These are phyloP conservation scores for Perithous albicinctus DNA, from an alignment of 2,888 invertebrate genomes.

Conservation along the genomic window DNA sequence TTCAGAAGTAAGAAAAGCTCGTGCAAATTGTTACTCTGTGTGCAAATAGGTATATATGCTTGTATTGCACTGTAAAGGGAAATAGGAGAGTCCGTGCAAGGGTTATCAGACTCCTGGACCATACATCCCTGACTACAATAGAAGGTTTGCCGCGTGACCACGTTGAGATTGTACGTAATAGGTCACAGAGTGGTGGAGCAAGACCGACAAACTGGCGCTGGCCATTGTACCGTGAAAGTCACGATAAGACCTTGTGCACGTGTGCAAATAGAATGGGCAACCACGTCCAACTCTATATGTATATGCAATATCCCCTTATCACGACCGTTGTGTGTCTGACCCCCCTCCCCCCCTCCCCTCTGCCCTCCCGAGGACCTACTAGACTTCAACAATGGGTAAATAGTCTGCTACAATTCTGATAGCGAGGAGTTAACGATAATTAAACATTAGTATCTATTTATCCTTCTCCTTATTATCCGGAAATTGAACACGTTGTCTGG, in stretches of 20 bases:
- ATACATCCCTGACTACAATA: conserved; percentile 67
- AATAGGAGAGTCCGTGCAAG: conserved; percentile 26
- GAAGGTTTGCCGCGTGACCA: conserved; percentile 44
- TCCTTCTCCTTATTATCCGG: background rate
- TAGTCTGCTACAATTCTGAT: conserved; percentile 46
- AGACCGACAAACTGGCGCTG: conserved; percentile 53
- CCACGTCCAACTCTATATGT: conserved; percentile 38
- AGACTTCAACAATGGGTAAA: conserved; percentile 33
- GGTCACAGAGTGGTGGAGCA: conserved; percentile 32
- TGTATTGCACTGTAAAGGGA: conserved; percentile 30
- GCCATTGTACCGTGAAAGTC: conserved; percentile 67
- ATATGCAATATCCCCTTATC: conserved; percentile 9
- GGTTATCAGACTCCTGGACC: conserved; percentile 52
- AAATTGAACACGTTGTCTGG: too few species aligned
- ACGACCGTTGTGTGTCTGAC: conserved; percentile 24
- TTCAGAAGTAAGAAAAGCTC: background rate
- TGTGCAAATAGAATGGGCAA: conserved; percentile 60
- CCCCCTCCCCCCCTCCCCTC: too few species aligned
- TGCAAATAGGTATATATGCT: background rate
- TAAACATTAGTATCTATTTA: conserved; percentile 8
- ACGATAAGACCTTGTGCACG: conserved; percentile 63
- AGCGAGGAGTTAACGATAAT: conserved; percentile 6
- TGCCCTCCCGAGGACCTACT: too few species aligned
- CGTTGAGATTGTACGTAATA: conserved; percentile 37
- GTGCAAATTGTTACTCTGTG: conserved; percentile 1